These are phyloP conservation scores for Chaetops frenatus DNA, from an alignment of 2,113 vertebrate species.

Conservation along the genomic window DNA sequence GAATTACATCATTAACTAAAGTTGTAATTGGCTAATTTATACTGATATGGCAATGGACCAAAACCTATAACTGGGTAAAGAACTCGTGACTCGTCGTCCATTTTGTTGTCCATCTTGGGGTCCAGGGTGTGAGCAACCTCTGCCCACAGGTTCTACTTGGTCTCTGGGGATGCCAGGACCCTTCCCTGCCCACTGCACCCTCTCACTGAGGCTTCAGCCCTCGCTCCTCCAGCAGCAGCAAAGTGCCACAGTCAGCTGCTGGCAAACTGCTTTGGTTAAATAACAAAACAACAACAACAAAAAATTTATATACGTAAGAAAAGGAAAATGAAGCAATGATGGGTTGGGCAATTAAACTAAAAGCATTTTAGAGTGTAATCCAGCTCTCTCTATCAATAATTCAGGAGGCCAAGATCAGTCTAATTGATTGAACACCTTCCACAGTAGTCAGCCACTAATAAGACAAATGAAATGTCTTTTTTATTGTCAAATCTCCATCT, in stretches of 20 bases:
- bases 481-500: conserved; percentile 54
- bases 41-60: no score
- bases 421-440: conserved; percentile 70
- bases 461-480: conserved; percentile 74
- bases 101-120: no score
- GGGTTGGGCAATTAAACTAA: conserved; percentile 85
- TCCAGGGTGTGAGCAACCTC: no score
- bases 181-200: background rate
- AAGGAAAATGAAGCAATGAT: conserved; percentile 61
- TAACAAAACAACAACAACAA: conserved; percentile 4
- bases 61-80: no score
- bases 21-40: no score
- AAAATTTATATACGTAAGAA: background rate
- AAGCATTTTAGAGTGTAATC: conserved; percentile 79
- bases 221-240: background rate
- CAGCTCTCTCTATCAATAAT: conserved; percentile 64
- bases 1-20: no score
- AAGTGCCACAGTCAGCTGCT: background rate
- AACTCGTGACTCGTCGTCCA: no score
- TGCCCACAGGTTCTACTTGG: background rate
- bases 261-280: background rate
- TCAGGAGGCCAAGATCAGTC: conserved; percentile 53
- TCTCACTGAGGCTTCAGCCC: rapidly evolving
- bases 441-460: conserved; percentile 69
- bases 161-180: background rate